phyloP scores from a whole-genome alignment of 2,797 vertebrate genomes.

The Margarornis squamiger region DNA sequence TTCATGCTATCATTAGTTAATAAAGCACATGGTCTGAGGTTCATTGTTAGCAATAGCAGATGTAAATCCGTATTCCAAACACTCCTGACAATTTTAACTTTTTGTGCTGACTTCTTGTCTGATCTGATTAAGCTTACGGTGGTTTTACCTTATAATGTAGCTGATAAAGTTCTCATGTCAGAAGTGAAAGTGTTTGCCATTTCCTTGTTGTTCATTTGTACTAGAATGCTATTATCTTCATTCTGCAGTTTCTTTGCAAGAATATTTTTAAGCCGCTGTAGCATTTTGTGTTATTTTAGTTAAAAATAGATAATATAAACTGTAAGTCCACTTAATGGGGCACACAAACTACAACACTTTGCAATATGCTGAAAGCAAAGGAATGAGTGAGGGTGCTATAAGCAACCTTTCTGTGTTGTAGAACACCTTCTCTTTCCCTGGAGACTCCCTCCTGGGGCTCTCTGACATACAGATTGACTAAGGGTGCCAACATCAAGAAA shows the following conservation, averaged over 20 bases:
- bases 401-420: accelerated
- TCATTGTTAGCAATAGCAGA: neutral
- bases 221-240: neutral
- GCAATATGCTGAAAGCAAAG: neutral
- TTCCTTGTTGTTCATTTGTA: neutral
- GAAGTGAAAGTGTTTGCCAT: neutral
- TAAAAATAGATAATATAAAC: neutral
- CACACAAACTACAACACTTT: neutral
- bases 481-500: neutral
- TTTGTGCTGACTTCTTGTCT: neutral
- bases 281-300: neutral
- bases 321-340: neutral
- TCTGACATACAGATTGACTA: neutral
- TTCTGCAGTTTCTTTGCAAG: neutral
- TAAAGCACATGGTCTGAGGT: neutral
- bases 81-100: neutral
- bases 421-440: accelerated
- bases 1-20: neutral
- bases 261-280: neutral
- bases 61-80: neutral
- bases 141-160: neutral
- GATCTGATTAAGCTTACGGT: neutral
- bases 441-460: neutral
- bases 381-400: neutral
- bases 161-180: neutral